Percentiles rank a stretch among this genome's conserved stretches.
These are phyloP conservation scores for Platerodrilus igneus DNA, from an alignment of 2,888 invertebrate genomes.

Conservation along the genomic window DNA sequence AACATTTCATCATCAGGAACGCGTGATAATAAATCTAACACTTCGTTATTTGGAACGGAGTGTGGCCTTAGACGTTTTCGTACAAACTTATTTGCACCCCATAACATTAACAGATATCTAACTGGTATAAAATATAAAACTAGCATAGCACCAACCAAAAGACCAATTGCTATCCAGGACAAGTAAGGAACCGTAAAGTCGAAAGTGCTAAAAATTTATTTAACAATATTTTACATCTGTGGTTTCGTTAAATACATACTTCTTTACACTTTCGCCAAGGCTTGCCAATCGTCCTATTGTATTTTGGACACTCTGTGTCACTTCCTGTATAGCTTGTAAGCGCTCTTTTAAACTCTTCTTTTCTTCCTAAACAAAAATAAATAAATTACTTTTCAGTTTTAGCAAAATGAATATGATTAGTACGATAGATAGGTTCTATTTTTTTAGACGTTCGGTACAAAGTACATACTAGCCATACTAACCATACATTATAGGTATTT, in stretches of 20 bases:
- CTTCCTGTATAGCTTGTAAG: slow-evolving; percentile 93
- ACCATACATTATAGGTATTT: too few relatives aligned
- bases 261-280: slow-evolving; percentile 90
- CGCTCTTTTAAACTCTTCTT: slow-evolving; percentile 93
- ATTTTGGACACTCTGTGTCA: slow-evolving; percentile 94
- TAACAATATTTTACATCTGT: neutral
- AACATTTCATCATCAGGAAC: slow-evolving; percentile 92
- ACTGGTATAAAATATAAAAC: slow-evolving; percentile 87
- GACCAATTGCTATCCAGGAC: slow-evolving; percentile 83
- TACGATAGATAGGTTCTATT: neutral
- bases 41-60: slow-evolving; percentile 94
- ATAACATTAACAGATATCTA: slow-evolving; percentile 82
- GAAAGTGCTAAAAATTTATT: slow-evolving; percentile 68
- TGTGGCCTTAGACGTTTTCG: slow-evolving; percentile 89
- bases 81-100: slow-evolving; percentile 94
- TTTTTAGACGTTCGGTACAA: too few relatives aligned
- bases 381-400: neutral
- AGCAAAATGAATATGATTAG: neutral
- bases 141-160: slow-evolving; percentile 66
- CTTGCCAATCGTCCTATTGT: slow-evolving; percentile 91
- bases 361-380: slow-evolving; percentile 66
- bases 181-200: slow-evolving; percentile 97
- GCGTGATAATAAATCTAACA: slow-evolving; percentile 88
- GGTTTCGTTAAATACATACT: slow-evolving; percentile 57
- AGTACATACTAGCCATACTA: too few relatives aligned